These are phyloP conservation scores for Chrysoperla carnea DNA, from an alignment of 1,140 invertebrate genomes.

Conservation along the genomic window DNA sequence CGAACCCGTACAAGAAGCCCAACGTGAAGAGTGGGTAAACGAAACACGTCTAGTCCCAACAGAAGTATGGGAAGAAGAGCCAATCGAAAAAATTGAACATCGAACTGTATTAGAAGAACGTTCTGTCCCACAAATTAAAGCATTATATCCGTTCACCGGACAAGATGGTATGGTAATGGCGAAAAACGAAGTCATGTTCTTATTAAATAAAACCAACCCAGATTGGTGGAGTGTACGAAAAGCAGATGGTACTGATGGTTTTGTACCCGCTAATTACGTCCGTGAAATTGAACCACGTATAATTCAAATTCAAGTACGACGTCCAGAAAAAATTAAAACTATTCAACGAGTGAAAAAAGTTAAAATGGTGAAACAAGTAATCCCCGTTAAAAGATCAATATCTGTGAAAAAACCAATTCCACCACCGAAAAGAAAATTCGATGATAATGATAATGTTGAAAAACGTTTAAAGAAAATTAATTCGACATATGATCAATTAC, in stretches of 20 bases:
- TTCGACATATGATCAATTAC: slow-evolving; percentile 60
- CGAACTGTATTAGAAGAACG: slow-evolving; percentile 71
- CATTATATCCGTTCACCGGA: slow-evolving; percentile 79
- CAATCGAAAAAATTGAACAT: slow-evolving; percentile 67
- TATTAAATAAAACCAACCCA: slow-evolving; percentile 86
- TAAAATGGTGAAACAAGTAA: slow-evolving; percentile 69
- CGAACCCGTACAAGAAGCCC: slow-evolving; percentile 37
- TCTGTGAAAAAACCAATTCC: slow-evolving; percentile 29
- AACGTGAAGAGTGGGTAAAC: slow-evolving; percentile 59
- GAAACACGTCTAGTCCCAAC: slow-evolving; percentile 66
- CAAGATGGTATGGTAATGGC: slow-evolving; percentile 75
- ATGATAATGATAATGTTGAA: slow-evolving; percentile 63
- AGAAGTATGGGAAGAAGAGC: slow-evolving; percentile 82
- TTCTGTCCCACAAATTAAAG: slow-evolving; percentile 74
- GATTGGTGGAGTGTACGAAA: slow-evolving; percentile 98
- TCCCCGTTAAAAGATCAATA: slow-evolving; percentile 46
- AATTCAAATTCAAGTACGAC: slow-evolving; percentile 62
- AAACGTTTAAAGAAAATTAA: slow-evolving; percentile 67
- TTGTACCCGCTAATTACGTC: slow-evolving; percentile 96
- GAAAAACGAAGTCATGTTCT: slow-evolving; percentile 84
- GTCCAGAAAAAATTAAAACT: slow-evolving; percentile 62
- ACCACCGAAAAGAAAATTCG: slow-evolving; percentile 29
- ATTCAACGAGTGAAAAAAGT: slow-evolving; percentile 79
- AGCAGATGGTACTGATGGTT: slow-evolving; percentile 80
- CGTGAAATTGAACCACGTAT: slow-evolving; percentile 81